Evolutionary conservation across 2,113 vertebrate species (phyloP).

Genomic region (Gallinago jamesoni): DNA sequence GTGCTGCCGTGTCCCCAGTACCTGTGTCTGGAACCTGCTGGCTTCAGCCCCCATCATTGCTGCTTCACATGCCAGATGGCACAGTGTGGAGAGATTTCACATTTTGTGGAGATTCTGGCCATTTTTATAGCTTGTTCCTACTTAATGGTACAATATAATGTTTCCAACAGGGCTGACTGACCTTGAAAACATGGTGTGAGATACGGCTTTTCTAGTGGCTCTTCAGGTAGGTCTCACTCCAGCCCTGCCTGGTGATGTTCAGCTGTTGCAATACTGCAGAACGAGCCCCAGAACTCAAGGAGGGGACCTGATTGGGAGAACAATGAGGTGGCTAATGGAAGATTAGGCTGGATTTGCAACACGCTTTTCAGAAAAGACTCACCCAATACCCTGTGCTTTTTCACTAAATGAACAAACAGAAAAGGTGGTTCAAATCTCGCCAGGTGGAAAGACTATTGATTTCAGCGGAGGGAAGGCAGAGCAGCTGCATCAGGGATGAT

Average conservation of each 20-base stretch:
- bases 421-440: background rate
- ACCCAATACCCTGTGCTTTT: background rate
- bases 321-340: background rate
- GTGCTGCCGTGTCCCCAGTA: background rate
- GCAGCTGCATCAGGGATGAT: background rate
- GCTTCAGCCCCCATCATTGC: background rate
- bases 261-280: background rate
- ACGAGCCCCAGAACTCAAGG: background rate
- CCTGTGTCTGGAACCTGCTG: background rate
- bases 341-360: constrained; percentile 34
- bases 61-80: background rate
- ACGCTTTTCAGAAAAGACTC: background rate
- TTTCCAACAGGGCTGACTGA: background rate
- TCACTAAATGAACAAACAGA: constrained; percentile 4
- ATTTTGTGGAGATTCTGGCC: background rate
- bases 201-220: background rate
- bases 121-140: background rate
- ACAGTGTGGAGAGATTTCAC: background rate
- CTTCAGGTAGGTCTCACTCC: background rate
- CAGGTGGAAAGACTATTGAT: background rate
- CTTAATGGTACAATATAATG: background rate
- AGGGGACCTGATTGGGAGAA: background rate
- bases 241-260: background rate
- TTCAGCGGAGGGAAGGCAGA: background rate
- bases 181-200: background rate